Evolutionary conservation across 1,140 invertebrate genomes (phyloP), one percentile per base, ranked within the genome.

Genomic region (Caerostris darwini): DNA sequence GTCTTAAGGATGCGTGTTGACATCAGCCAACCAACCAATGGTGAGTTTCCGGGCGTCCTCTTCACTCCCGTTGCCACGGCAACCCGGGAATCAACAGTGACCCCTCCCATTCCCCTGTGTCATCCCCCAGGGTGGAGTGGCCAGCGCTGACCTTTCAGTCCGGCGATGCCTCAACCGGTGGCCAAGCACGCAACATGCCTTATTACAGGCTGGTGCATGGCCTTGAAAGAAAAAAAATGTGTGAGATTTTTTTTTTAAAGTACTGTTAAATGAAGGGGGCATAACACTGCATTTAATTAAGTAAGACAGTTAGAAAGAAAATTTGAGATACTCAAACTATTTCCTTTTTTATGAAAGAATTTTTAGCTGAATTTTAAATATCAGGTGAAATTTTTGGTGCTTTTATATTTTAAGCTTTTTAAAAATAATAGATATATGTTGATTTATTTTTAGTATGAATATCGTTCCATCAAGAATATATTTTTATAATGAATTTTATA

Each of bases 91-190:
- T 94, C 92, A 94, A 94, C 92, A 94, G 85, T 94, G 92, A 94
- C 92, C 92, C 92, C 92, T 94, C 92, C 92, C 92, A 94, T 94
- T 94, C 92, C 92, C 92, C 85, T 64, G 92, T 94, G 85, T 81
- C 85, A 88, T 89, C 92, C 69, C 92, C 92, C 86, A 88, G 92
- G 92, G 92, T 94, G 92, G 92, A 94, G 92, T 94, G 92, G 69
- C 92, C 92, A 94, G 7, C 64, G 64, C 19, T 89, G 92, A 94
- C 92, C 92, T 94, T 93, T 93, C n/a, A 3, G 71, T 12, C 50
- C 50, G 53, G 14, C 34, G 71, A 77, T 77, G 71, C 71, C 50
- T 77, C 71, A 77, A 77, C 71, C 71, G 34, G 71, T 77, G 71
- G 71, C 53, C 56, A 83, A 59, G 19, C 85, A 94, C 92, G 86